A percentile compares a stretch with the other conserved stretches of the same genome.
Conservation (phyloP, 2,797 vertebrate species). For the Astyanax mexicanus region DNA sequence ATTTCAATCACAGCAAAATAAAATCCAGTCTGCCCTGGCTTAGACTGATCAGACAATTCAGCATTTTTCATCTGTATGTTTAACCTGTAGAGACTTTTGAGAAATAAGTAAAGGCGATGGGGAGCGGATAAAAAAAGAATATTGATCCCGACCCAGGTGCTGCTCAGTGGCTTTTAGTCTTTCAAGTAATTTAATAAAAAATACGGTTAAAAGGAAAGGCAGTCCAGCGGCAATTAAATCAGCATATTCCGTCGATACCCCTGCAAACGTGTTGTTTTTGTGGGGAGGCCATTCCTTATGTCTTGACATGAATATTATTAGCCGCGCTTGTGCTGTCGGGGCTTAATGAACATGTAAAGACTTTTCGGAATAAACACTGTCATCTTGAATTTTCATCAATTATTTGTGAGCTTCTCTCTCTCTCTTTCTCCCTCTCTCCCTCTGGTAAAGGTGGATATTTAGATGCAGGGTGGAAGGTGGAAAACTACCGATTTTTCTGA, state of each 20-base stretch:
- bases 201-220: conserved; percentile 26
- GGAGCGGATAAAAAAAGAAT: conserved; percentile 1
- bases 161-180: conserved; percentile 50
- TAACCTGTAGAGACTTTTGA: conserved; percentile 38
- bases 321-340: neutral
- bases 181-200: conserved; percentile 54
- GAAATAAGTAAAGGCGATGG: conserved; percentile 42
- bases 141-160: conserved; percentile 5
- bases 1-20: conserved; percentile 48
- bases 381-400: conserved; percentile 8
- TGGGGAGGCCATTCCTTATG: conserved; percentile 22
- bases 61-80: conserved; percentile 49
- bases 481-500: conserved; percentile 26
- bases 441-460: conserved; percentile 1
- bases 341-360: conserved; percentile 13
- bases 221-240: conserved; percentile 52
- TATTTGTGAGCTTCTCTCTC: neutral
- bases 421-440: neutral
- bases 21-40: conserved; percentile 18
- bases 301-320: conserved; percentile 30
- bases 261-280: conserved; percentile 42
- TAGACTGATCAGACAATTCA: conserved; percentile 26
- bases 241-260: conserved; percentile 55
- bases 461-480: neutral
- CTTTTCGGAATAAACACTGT: conserved; percentile 11